Base-by-base conservation (phyloP, 35 echinoderm and acorn worm species). In the Eucidaris tribuloides region DNA sequence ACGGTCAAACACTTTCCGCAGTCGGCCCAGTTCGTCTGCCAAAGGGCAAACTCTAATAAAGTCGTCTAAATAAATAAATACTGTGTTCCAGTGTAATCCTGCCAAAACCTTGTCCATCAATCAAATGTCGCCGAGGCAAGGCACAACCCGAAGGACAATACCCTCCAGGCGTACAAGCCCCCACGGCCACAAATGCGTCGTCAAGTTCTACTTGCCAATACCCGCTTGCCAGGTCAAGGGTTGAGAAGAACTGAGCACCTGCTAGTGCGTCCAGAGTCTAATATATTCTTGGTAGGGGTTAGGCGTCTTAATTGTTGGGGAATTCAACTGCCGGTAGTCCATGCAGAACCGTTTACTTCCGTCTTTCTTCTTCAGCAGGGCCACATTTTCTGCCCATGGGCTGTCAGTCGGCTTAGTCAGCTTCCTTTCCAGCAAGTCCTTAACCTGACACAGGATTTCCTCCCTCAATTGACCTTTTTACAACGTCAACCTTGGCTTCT, bases 71-170 rank as follows among this genome's bases (percentile, higher is more conserved):
- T 84, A 90, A 4, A 83, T 39, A 14, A 82, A 45, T 5, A 36
- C 30, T 34, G 45, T 70, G 41, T 82, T 20, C 78, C 85, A 88
- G 13, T 82, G 76, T 68, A 82, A 46, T 62, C 78, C 78, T 15
- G 56, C 41, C 9, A 88, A 31, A 14, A 88, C 55, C 19, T 57
- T 13, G 9, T 85, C 81, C 88, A 85, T 91, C 72, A 28, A 76
- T 89, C 62, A 50, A 91, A 91, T 65, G 72, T 91, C 1, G 82
- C 88, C 2, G 81, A 81, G 9, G 88, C 82, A 41, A 79, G 78
- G 42, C 71, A 68, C 17, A 91, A 46, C 31, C 81, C 88, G 40
- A 79, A 86, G 22, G 87, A 43, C 87, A 84, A 58, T 58, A 89
- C 65, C 42, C 42, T 19, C 20, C 86, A 89, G 36, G 82, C 79